Conservation (phyloP, 2,888 invertebrate genomes). For the Sinhomidia bicolor region DNA sequence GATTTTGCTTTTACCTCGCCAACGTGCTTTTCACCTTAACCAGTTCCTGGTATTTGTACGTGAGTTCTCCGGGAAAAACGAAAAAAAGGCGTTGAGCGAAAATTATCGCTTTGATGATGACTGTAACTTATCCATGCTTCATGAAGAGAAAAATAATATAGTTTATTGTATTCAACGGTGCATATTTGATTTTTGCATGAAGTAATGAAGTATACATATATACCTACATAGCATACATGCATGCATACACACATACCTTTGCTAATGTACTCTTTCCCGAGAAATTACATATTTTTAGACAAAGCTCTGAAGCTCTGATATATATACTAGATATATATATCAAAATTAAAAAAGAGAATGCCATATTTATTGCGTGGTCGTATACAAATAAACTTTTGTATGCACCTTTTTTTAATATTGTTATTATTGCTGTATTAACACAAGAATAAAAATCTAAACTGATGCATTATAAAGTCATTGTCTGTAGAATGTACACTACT, state of each 20-base stretch:
- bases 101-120: constrained; percentile 70
- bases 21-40: constrained; percentile 4
- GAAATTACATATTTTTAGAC: too few species aligned
- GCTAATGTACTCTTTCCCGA: too few species aligned
- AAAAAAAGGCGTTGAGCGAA: constrained; percentile 69
- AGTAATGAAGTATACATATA: not conserved
- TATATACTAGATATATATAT: too few species aligned
- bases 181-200: constrained; percentile 56
- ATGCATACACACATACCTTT: not conserved
- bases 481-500: constrained; percentile 22
- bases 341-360: too few species aligned
- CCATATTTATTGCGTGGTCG: too few species aligned
- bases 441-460: not conserved
- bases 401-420: not conserved
- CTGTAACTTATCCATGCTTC: constrained; percentile 28
- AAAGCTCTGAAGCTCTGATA: too few species aligned
- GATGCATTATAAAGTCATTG: constrained; percentile 23
- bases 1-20: constrained; percentile 13
- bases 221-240: not conserved
- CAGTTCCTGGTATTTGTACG: constrained; percentile 59
- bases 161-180: constrained; percentile 17
- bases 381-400: too few species aligned
- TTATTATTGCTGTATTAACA: not conserved
- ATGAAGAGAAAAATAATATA: not conserved
- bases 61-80: constrained; percentile 45